phyloP scores from a whole-genome alignment of 2,113 vertebrate species.

The Scopus umbretta region DNA sequence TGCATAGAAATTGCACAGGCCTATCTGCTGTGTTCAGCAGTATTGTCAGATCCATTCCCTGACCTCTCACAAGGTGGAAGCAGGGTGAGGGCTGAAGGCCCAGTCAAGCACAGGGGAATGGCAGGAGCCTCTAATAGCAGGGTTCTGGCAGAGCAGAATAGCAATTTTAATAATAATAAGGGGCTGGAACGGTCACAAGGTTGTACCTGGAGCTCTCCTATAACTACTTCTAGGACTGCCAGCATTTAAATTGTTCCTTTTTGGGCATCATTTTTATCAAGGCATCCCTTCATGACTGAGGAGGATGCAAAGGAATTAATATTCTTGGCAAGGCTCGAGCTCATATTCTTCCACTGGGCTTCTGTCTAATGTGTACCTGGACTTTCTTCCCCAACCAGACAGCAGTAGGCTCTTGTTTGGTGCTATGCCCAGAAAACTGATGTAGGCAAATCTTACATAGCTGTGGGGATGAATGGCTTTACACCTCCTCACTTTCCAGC shows the following conservation, averaged over 20 bases:
- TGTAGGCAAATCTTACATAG: neutral
- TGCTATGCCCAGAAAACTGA: neutral
- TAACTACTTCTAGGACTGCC: neutral
- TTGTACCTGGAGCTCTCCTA: neutral
- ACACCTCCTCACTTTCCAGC: neutral
- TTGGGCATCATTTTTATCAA: neutral
- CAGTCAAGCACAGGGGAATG: neutral
- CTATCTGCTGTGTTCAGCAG: neutral
- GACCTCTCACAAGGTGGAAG: neutral
- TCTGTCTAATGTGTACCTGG: neutral
- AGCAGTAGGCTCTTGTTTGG: neutral
- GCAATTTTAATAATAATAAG: neutral
- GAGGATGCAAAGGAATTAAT: neutral
- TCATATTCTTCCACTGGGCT: neutral
- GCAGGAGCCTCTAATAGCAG: neutral
- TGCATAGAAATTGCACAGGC: neutral
- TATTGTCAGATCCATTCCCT: neutral
- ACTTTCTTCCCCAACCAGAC: neutral
- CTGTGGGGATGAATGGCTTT: neutral
- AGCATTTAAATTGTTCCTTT: neutral
- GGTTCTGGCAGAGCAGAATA: neutral
- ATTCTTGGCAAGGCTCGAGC: neutral
- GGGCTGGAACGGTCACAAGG: neutral
- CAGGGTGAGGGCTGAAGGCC: neutral
- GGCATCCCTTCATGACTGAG: neutral